Base-by-base conservation (phyloP, 2,888 invertebrate genomes). In the Himalopsyche japonica region DNA sequence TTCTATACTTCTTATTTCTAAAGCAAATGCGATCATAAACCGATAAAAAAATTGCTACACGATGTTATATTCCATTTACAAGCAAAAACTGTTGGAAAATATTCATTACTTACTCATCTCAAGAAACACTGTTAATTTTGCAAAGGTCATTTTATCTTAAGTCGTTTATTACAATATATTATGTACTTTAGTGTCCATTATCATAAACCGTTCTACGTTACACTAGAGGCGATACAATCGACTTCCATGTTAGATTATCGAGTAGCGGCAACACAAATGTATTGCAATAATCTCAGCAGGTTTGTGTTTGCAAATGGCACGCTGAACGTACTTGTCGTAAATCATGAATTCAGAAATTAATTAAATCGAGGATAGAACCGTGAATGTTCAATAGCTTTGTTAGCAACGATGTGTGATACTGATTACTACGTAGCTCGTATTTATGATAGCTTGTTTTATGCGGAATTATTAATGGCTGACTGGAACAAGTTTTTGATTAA, bases 321-420 rank as follows among this genome's bases (percentile, higher is more conserved):
- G 27, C 49, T 20, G 77, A 77, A 77, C 49, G 57, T 49, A 49
- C 82, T 32, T 15, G 30, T 34, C 70, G 79, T 82, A 77, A 79
- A 82, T 79, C 79, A 82, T 49, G 24, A n/a, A 20, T 78, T 57
- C 79, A 43, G 57, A 82, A 82, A 79, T 82, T 82, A 82, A 82
- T 82, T 82, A 82, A 82, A 79, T 79, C 30, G 76, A n/a, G 82
- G 79, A 82, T 82, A 64, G 82, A 64, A 79, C 47, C 70, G 43
- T 48, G 57, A 57, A 57, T 57, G 79, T 34, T 82, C 82, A 79
- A 82, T 82, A 82, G 79, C 79, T 82, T 32, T 43, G 57, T 57
- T 24, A 20, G 20, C 57, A 57, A 57, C 57, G 57, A 57, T 57
- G 57, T 57, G 57, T 24, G 57, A 57, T 57, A 10, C 57, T 57